phyloP scores from a whole-genome alignment of 2,888 invertebrate genomes.

The Orthosia gracilis region DNA sequence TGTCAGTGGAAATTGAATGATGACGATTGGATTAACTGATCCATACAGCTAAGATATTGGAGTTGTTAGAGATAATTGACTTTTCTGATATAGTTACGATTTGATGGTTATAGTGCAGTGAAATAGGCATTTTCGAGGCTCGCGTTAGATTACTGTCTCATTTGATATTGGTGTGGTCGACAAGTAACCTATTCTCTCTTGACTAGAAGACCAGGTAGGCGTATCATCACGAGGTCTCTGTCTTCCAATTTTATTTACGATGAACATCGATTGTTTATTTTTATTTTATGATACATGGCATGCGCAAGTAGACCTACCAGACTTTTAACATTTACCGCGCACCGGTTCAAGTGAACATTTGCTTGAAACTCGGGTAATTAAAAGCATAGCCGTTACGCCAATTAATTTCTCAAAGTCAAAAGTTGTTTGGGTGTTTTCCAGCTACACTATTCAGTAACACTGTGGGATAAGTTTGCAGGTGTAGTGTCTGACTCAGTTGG shows the following conservation, averaged over 20 bases:
- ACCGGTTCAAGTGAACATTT: slow-evolving; percentile 69
- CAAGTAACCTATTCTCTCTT: neutral
- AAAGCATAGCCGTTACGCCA: slow-evolving; percentile 86
- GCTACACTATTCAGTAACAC: slow-evolving; percentile 55
- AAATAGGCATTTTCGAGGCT: neutral
- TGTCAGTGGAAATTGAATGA: neutral
- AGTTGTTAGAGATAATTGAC: neutral
- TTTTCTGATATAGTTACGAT: neutral
- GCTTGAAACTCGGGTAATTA: slow-evolving; percentile 81
- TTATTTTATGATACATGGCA: neutral
- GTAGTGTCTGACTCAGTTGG: slow-evolving; percentile 23
- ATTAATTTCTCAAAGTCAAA: slow-evolving; percentile 90
- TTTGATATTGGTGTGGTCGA: neutral
- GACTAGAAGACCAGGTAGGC: neutral
- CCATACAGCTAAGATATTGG: neutral
- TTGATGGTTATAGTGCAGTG: neutral
- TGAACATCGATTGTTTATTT: neutral
- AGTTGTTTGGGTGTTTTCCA: slow-evolving; percentile 75
- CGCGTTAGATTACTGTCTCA: neutral
- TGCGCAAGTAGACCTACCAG: slow-evolving; percentile 33
- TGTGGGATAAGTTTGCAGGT: slow-evolving; percentile 35
- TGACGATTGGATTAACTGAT: neutral
- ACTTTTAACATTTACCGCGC: slow-evolving; percentile 52
- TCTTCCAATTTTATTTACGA: neutral
- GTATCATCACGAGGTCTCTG: neutral